Conservation (phyloP, 2,888 invertebrate species). For the Ophion slaviceki region DNA sequence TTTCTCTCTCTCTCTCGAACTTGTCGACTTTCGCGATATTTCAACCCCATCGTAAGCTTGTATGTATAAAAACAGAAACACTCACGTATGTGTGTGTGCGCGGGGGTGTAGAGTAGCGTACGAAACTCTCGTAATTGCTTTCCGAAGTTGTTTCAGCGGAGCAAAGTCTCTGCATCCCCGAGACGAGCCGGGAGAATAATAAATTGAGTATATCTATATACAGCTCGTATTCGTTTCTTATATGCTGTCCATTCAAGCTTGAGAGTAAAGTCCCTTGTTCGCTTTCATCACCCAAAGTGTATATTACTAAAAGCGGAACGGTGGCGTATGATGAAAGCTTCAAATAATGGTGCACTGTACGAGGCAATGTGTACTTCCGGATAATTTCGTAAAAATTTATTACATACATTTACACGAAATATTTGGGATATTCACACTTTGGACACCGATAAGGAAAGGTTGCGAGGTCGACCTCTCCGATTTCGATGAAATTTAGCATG, state of each 20-base stretch:
- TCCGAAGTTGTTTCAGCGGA: constrained; percentile 65
- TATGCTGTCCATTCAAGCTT: constrained; percentile 18
- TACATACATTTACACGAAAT: neutral
- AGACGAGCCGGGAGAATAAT: constrained; percentile 59
- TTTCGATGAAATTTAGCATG: too few relatives aligned
- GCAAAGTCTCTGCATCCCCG: constrained; percentile 42
- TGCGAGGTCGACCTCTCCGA: too few relatives aligned
- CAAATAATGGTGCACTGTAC: constrained; percentile 7
- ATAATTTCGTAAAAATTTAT: neutral
- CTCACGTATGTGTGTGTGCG: neutral
- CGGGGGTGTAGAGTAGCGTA: constrained; percentile 9
- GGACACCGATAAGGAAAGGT: too few relatives aligned
- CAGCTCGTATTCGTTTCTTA: constrained; percentile 19
- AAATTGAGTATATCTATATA: constrained; percentile 55
- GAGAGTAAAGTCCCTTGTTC: neutral
- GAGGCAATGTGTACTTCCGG: neutral
- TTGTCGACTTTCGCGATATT: constrained; percentile 46
- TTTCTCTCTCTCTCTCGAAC: constrained; percentile 48
- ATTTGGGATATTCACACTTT: neutral
- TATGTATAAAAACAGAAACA: neutral
- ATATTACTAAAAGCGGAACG: neutral
- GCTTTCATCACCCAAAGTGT: constrained; percentile 50
- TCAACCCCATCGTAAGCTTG: constrained; percentile 23
- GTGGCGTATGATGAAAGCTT: neutral
- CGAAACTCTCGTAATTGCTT: constrained; percentile 67